Conservation (phyloP, 1,140 invertebrate genomes). For the Hylaeus anthracinus region DNA sequence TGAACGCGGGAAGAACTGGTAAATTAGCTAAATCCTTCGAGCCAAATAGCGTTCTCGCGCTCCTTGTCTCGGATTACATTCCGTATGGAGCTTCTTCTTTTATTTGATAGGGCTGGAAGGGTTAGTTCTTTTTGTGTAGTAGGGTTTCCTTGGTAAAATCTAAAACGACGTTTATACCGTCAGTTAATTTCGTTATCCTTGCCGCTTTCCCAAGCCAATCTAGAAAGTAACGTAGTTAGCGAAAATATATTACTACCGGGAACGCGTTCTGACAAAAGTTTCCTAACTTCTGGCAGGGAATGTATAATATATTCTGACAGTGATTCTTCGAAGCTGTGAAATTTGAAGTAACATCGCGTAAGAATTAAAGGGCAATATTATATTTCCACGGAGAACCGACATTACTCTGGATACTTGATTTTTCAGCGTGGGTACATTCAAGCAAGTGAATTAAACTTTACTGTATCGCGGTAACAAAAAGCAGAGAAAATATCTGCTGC, state of each 20-base stretch:
- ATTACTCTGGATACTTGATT: neutral
- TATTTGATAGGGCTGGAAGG: neutral
- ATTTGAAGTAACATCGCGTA: neutral
- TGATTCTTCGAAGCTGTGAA: slow-evolving; percentile 12
- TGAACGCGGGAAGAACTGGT: neutral
- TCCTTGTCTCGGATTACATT: neutral
- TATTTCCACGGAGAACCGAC: neutral
- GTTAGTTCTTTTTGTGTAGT: too few species aligned
- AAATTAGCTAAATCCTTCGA: slow-evolving; percentile 13
- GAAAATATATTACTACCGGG: slow-evolving; percentile 3
- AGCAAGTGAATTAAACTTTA: too few species aligned
- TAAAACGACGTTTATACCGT: neutral
- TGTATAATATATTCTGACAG: neutral
- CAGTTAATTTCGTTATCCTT: neutral
- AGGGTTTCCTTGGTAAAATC: neutral
- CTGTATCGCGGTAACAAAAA: too few species aligned
- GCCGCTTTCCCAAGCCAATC: neutral
- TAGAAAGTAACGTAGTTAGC: slow-evolving; percentile 1
- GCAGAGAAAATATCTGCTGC: too few species aligned
- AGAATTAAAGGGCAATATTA: slow-evolving; percentile 21
- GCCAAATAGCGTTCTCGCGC: neutral
- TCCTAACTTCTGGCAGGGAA: slow-evolving; percentile 14
- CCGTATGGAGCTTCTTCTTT: neutral
- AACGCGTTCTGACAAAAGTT: slow-evolving; percentile 8
- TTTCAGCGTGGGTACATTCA: too few species aligned